phyloP scores from a whole-genome alignment of 2,797 vertebrate species.

The Thalassophryne amazonica region DNA sequence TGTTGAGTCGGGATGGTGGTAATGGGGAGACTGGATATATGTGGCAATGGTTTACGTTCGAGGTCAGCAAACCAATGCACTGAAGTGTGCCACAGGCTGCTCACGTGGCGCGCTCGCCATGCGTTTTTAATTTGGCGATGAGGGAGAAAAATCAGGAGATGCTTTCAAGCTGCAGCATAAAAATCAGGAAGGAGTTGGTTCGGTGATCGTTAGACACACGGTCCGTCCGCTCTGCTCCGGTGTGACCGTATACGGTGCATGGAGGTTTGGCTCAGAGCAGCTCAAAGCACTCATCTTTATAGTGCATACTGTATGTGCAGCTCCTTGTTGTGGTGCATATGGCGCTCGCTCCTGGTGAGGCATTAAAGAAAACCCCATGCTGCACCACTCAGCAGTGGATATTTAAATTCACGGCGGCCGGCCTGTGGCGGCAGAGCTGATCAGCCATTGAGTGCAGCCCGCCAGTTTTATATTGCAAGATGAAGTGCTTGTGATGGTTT shows the following conservation, averaged over 20 bases:
- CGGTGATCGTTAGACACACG: conserved; percentile 25
- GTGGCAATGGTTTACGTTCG: conserved; percentile 58
- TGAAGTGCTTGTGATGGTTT: conserved; percentile 63
- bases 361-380: conserved; percentile 8
- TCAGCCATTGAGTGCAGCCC: conserved; percentile 49
- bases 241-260: conserved; percentile 14
- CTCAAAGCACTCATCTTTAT: background rate
- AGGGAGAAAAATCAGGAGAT: background rate
- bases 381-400: conserved; percentile 9
- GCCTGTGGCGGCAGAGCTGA: conserved; percentile 20
- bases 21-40: conserved; percentile 69
- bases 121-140: conserved; percentile 52
- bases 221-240: conserved; percentile 28
- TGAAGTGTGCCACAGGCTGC: conserved; percentile 40
- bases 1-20: conserved; percentile 66
- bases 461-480: conserved; percentile 62
- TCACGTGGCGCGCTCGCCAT: conserved; percentile 34
- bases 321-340: conserved; percentile 1
- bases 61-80: conserved; percentile 39
- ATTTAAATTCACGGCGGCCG: conserved; percentile 30
- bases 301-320: background rate
- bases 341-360: conserved; percentile 24
- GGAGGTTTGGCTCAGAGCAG: conserved; percentile 7
- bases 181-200: conserved; percentile 7
- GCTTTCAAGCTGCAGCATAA: background rate